Conservation (phyloP, 2,113 vertebrate genomes). For the Cinclus mexicanus region DNA sequence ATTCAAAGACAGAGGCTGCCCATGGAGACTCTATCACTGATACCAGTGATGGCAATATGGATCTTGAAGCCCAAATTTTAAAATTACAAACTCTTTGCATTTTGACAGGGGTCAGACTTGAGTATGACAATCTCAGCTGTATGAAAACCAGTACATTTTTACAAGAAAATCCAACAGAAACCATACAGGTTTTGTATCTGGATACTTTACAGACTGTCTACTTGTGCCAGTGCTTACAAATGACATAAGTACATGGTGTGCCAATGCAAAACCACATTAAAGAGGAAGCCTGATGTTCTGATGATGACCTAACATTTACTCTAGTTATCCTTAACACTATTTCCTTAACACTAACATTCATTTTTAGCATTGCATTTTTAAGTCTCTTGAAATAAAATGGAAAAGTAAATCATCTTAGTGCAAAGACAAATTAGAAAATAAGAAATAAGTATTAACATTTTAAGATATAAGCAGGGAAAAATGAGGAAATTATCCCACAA, state of each 20-base stretch:
- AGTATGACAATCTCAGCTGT: neutral
- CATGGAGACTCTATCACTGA: neutral
- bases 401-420: neutral
- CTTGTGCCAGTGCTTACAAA: neutral
- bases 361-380: neutral
- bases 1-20: neutral
- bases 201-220: neutral
- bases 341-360: neutral
- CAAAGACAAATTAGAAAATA: slow-evolving; percentile 13
- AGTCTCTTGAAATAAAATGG: neutral
- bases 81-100: neutral
- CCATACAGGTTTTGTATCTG: neutral
- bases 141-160: neutral
- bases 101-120: neutral
- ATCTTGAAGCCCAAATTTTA: neutral
- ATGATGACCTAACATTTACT: slow-evolving; percentile 2
- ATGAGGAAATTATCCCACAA: neutral
- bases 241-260: neutral
- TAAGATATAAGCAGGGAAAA: neutral
- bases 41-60: neutral
- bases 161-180: neutral
- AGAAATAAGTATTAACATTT: neutral
- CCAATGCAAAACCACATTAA: neutral
- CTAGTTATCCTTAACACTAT: neutral
- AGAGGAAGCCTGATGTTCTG: neutral